Evolutionary conservation across 2,888 invertebrate species (phyloP).

Genomic region (Acleris emargana): DNA sequence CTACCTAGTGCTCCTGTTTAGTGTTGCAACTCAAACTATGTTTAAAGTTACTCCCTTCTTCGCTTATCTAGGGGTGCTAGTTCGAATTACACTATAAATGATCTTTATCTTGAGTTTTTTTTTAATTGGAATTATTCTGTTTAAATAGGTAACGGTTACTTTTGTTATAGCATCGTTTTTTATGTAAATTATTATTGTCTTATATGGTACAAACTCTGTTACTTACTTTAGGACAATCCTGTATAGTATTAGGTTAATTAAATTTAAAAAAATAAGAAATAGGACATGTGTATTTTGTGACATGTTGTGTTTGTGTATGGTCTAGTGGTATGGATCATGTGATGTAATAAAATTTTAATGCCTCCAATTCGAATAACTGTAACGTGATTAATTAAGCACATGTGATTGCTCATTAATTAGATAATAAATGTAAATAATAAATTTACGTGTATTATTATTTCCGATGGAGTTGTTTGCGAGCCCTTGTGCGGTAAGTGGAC

Average conservation of each 20-base stretch:
- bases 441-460: constrained; percentile 7
- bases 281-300: too few species aligned
- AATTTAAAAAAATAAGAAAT: too few species aligned
- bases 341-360: neutral
- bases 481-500: constrained; percentile 47
- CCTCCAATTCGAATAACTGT: neutral
- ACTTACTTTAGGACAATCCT: too few species aligned
- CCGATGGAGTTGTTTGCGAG: constrained; percentile 14
- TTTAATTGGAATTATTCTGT: neutral
- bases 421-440: neutral
- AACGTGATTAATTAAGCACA: neutral
- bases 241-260: too few species aligned
- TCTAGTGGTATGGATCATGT: too few species aligned
- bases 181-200: too few species aligned
- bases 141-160: neutral
- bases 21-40: constrained; percentile 17
- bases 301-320: too few species aligned
- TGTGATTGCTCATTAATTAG: neutral
- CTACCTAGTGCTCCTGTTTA: constrained; percentile 19
- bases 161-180: too few species aligned
- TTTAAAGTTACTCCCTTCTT: constrained; percentile 45
- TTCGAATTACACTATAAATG: neutral
- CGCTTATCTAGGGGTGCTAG: constrained; percentile 18
- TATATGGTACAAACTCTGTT: too few species aligned
- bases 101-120: neutral